Evolutionary conservation across 2,888 invertebrate species (phyloP).

Genomic region (Luffia ferchaultella): DNA sequence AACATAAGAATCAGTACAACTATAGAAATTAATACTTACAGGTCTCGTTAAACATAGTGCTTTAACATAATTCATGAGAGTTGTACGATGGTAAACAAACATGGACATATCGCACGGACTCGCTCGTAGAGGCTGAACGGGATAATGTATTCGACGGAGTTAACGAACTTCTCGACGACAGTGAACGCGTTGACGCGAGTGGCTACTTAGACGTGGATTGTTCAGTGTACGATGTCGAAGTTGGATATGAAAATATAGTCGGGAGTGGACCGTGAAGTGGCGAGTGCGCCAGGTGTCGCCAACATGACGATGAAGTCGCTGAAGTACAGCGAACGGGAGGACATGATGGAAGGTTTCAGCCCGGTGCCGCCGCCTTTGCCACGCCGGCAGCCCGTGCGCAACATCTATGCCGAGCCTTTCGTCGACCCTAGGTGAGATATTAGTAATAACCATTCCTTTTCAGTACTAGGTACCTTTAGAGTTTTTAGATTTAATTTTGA

Average conservation of each 20-base stretch:
- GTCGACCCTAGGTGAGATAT: conserved; percentile 68
- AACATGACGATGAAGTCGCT: conserved; percentile 71
- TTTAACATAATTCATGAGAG: background rate
- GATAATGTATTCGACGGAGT: conserved; percentile 11
- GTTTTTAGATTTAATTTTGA: no score
- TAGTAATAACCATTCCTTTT: no score
- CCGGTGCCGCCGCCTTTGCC: conserved; percentile 70
- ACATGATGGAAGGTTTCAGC: conserved; percentile 63
- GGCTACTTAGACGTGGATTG: conserved; percentile 39
- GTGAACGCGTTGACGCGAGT: conserved; percentile 29
- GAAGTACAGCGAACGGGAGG: conserved; percentile 62
- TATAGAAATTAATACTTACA: no score
- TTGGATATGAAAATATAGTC: conserved; percentile 28
- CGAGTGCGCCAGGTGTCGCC: conserved; percentile 17
- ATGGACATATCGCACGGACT: conserved; percentile 13
- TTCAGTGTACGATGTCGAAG: conserved; percentile 28
- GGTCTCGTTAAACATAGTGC: background rate
- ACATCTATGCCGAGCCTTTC: conserved; percentile 73
- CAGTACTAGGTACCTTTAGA: no score
- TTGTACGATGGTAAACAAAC: conserved; percentile 1
- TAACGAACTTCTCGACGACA: background rate
- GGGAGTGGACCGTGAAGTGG: conserved; percentile 38
- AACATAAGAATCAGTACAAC: no score
- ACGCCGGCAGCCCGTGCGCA: conserved; percentile 68
- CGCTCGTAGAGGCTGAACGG: conserved; percentile 14